These are phyloP conservation scores for Lathamus discolor DNA, from an alignment of 2,113 vertebrate species.

Conservation along the genomic window DNA sequence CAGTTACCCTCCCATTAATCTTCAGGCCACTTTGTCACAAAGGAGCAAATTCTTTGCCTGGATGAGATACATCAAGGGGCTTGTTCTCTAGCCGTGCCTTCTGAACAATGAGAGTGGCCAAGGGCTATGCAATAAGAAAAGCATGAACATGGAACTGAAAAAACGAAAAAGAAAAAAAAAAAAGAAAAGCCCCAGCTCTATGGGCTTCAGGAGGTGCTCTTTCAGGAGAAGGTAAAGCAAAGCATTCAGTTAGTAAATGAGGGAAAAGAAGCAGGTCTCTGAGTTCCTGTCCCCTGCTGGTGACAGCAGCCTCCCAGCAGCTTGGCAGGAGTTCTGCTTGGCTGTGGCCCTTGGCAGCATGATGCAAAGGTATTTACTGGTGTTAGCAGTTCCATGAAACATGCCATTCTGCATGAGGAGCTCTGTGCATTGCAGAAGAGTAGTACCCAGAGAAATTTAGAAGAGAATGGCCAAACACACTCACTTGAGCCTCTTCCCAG, in stretches of 20 bases:
- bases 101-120: rapidly evolving
- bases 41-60: not conserved
- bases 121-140: not conserved
- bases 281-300: not conserved
- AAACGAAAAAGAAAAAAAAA: not conserved
- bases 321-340: not conserved
- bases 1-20: not conserved
- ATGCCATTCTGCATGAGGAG: not conserved
- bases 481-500: not conserved
- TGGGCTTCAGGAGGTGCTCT: not conserved
- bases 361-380: not conserved
- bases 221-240: not conserved
- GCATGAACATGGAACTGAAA: not conserved
- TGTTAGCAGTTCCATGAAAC: not conserved
- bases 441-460: not conserved
- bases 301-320: not conserved
- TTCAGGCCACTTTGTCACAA: not conserved
- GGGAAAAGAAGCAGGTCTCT: not conserved
- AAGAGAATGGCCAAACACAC: not conserved
- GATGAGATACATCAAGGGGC: not conserved
- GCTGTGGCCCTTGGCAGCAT: not conserved
- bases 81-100: not conserved
- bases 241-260: not conserved
- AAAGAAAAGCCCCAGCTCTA: not conserved
- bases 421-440: not conserved